Base-by-base conservation (phyloP, 2,113 vertebrate genomes). In the Cryptomyrus ogoouensis region DNA sequence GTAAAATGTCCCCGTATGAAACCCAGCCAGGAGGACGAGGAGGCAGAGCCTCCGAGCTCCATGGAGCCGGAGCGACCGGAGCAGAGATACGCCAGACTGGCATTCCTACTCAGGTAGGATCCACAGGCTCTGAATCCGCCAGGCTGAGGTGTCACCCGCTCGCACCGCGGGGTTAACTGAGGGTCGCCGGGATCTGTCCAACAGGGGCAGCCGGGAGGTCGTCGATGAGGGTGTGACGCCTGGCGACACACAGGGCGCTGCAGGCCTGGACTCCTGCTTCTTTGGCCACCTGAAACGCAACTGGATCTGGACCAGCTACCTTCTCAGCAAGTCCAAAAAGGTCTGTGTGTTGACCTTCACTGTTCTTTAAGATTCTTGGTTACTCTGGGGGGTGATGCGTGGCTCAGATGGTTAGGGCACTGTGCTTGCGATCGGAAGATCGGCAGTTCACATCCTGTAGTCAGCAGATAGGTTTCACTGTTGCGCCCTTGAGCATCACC, bases 251-350 rank as follows among this genome's bases (percentile, higher is more conserved):
- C 93, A 97, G 90, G 98, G 98, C 66, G 98, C 98, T 0, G 98
- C 95, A 0, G 98, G 98, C 1, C 94, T 99, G 19, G 96, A 99
- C 93, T 99, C 98, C 10, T 97, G 97, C 47, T 98, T 99, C 91
- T 99, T 97, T 3, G 95, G 94, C 39, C 98, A 99, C 91, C 94
- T 99, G 5, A 99, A 99, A 92, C 97, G 98, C 42, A 99, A 99
- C 88, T 99, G 98, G 98, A 94, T 98, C 89, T 99, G 98, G 98
- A 99, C 98, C 84, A 98, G 96, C 92, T 97, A 97, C 70, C 96
- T 99, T 10, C 96, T 99, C 19, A 95, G 94, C 90, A 92, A 95
- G 53, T 90, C 92, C 31, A 96, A 92, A 90, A 95, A 93, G 93
- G 98, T 99, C 88, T 87, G 91, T 77, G 1, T 74, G 85, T 13